Conservation (phyloP, 2,888 invertebrate species). For the Oscheius myriophilus region DNA sequence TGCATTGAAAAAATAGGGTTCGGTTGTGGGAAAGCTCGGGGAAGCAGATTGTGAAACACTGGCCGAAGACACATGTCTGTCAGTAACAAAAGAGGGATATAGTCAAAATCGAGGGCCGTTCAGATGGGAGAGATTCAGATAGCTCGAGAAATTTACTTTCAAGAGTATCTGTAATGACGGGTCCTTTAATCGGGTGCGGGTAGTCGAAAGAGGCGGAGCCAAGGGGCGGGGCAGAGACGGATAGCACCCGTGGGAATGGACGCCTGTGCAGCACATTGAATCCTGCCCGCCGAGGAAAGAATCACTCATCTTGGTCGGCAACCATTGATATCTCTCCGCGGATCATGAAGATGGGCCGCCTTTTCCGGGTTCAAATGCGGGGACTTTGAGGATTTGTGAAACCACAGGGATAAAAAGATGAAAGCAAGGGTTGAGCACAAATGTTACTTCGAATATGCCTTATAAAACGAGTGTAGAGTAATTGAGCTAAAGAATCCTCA, state of each 20-base stretch:
- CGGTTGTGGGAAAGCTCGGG: not conserved
- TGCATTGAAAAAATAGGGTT: not conserved
- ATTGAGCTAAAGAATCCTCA: no score
- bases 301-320: conserved; percentile 26
- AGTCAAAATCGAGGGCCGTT: not conserved
- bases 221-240: conserved; percentile 27
- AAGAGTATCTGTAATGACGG: conserved; percentile 12
- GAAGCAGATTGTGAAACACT: no score
- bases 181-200: conserved; percentile 18
- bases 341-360: no score
- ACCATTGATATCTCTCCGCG: conserved; percentile 24
- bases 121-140: conserved; percentile 1
- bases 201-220: conserved; percentile 26
- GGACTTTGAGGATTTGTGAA: no score
- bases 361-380: no score
- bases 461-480: no score
- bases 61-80: no score
- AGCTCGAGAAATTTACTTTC: conserved; percentile 13
- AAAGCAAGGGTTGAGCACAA: no score
- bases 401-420: no score
- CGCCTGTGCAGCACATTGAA: conserved; percentile 23
- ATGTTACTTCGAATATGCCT: no score
- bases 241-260: conserved; percentile 29
- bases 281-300: conserved; percentile 29
- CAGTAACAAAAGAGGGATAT: no score